phyloP scores from a whole-genome alignment of 2,113 vertebrate genomes.

The Jaculus jaculus region DNA sequence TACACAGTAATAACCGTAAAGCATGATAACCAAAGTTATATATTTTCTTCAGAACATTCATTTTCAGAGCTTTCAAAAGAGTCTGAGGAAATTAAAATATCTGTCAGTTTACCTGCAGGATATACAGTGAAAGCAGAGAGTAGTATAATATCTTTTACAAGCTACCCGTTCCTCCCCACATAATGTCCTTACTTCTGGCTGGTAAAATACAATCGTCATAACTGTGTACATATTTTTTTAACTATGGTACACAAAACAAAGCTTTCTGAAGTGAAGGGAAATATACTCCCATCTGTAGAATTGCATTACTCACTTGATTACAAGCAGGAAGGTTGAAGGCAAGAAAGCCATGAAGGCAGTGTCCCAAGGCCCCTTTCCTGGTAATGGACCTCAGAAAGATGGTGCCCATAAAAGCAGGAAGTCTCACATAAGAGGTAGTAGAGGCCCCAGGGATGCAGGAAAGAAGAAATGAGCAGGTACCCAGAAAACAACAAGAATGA shows the following conservation, averaged over 20 bases:
- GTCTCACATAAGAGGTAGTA: neutral
- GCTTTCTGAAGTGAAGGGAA: conserved; percentile 74
- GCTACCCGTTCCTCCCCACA: conserved; percentile 69
- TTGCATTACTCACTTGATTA: conserved; percentile 57
- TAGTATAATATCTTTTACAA: conserved; percentile 82
- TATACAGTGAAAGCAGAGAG: conserved; percentile 77
- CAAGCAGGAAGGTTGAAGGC: conserved; percentile 31
- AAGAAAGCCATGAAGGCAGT: neutral
- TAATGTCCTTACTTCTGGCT: conserved; percentile 73
- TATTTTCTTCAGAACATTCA: conserved; percentile 88
- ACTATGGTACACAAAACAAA: conserved; percentile 75
- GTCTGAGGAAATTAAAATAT: conserved; percentile 87
- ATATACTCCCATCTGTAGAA: conserved; percentile 66
- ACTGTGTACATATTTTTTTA: conserved; percentile 78
- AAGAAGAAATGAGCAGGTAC: conserved; percentile 63
- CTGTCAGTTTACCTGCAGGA: conserved; percentile 87
- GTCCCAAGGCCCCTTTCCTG: conserved; percentile 59
- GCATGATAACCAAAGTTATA: conserved; percentile 86
- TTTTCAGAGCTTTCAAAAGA: conserved; percentile 85
- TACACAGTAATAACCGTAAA: conserved; percentile 89
- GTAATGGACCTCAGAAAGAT: conserved; percentile 63
- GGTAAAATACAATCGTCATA: conserved; percentile 83
- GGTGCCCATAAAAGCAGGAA: conserved; percentile 57
- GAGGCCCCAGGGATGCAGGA: conserved; percentile 26
- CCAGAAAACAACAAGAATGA: conserved; percentile 61